A percentile compares a stretch with the other conserved stretches of the same genome.
These are phyloP conservation scores for Ifrita kowaldi DNA, from an alignment of 2,113 vertebrate species.

Conservation along the genomic window DNA sequence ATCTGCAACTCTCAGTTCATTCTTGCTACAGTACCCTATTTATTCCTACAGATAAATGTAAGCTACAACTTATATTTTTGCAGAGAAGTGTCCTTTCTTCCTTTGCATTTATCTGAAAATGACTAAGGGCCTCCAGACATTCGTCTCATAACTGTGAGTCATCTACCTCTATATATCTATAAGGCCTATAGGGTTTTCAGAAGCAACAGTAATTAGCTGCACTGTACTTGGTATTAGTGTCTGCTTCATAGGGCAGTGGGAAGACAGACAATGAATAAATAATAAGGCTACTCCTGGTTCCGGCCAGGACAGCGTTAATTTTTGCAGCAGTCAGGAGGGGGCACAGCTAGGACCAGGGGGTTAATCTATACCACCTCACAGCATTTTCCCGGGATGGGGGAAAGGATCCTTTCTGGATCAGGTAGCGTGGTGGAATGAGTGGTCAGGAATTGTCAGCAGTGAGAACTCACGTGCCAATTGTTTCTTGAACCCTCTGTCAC, in stretches of 20 bases:
- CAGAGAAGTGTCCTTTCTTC: neutral
- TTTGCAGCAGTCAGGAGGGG: neutral
- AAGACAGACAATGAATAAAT: neutral
- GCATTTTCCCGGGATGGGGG: neutral
- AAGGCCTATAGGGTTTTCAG: neutral
- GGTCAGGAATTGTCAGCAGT: neutral
- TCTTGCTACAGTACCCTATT: neutral
- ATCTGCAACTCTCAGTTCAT: neutral
- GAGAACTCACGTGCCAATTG: accelerated
- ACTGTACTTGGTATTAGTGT: neutral
- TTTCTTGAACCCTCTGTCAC: neutral
- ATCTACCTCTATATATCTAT: neutral
- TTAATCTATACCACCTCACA: neutral
- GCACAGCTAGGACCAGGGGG: neutral
- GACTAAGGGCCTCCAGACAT: neutral
- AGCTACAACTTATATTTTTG: neutral
- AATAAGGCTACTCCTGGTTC: neutral
- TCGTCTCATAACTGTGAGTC: neutral
- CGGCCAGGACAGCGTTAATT: neutral
- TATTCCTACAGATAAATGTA: neutral
- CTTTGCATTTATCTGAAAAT: neutral
- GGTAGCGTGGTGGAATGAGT: accelerated
- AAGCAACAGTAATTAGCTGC: neutral
- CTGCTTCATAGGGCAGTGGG: neutral
- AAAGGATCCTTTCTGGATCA: neutral